Percentiles rank a stretch among this genome's conserved stretches.
Conservation (phyloP, 2,797 vertebrate genomes). For the Xyrichtys novacula region DNA sequence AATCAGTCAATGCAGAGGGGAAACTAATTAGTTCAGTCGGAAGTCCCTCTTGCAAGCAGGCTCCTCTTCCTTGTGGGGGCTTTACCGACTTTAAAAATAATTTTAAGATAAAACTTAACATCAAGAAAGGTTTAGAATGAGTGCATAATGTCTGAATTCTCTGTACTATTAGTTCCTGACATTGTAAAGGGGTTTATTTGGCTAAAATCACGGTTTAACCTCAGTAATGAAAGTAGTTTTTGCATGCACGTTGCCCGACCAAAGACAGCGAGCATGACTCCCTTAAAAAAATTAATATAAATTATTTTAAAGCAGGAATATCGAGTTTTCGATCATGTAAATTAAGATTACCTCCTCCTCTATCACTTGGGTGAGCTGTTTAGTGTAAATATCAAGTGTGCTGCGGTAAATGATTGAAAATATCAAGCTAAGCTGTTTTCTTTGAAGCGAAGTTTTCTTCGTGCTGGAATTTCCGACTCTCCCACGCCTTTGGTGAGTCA, state of each 20-base stretch:
- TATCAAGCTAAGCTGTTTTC: constrained; percentile 61
- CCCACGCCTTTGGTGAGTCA: constrained; percentile 82
- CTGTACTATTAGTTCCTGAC: constrained; percentile 79
- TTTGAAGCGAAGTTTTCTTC: constrained; percentile 71
- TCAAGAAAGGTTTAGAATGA: constrained; percentile 36
- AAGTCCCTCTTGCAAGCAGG: constrained; percentile 70
- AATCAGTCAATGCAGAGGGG: constrained; percentile 30
- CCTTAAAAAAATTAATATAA: constrained; percentile 85
- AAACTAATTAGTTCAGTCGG: constrained; percentile 71
- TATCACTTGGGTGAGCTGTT: constrained; percentile 40
- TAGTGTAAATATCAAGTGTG: constrained; percentile 25
- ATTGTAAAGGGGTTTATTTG: constrained; percentile 64
- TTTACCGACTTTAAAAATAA: constrained; percentile 85
- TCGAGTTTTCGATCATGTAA: constrained; percentile 78
- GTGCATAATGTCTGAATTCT: constrained; percentile 51
- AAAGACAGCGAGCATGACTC: constrained; percentile 28
- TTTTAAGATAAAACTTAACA: constrained; percentile 76
- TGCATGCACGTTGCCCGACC: constrained; percentile 57
- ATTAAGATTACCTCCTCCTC: constrained; percentile 74
- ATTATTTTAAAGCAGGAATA: constrained; percentile 76
- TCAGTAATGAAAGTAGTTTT: constrained; percentile 61
- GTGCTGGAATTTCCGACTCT: constrained; percentile 78
- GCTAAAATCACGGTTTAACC: not conserved
- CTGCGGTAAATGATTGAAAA: constrained; percentile 60
- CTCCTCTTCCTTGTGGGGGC: constrained; percentile 75